Evolutionary conservation across 2,888 invertebrate species (phyloP).

Genomic region (Hydrotaea cyrtoneurina): DNA sequence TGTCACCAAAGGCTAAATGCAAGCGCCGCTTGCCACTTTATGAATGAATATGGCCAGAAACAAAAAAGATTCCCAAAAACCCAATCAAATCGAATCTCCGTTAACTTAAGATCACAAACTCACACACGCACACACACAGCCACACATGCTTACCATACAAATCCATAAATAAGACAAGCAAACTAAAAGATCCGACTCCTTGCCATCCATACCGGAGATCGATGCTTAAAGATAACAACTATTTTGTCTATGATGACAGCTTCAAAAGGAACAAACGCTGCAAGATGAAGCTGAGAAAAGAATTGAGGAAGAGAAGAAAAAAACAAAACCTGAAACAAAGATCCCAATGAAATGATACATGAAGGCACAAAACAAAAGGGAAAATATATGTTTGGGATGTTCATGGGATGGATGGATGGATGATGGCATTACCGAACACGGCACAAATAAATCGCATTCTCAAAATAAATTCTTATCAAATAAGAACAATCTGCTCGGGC

Average conservation of each 20-base stretch:
- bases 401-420: neutral
- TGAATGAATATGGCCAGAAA: slow-evolving; percentile 51
- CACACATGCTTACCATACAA: no score
- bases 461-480: slow-evolving; percentile 59
- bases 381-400: neutral
- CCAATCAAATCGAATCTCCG: neutral
- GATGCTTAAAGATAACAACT: slow-evolving; percentile 65
- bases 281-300: neutral
- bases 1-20: slow-evolving; percentile 42
- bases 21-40: slow-evolving; percentile 61
- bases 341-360: slow-evolving; percentile 56
- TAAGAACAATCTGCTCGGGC: slow-evolving; percentile 54
- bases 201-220: slow-evolving; percentile 54
- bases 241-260: slow-evolving; percentile 68
- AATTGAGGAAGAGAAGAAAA: neutral
- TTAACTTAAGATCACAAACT: slow-evolving; percentile 7
- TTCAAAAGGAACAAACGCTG: slow-evolving; percentile 33
- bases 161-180: neutral
- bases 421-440: slow-evolving; percentile 12
- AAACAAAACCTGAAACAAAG: slow-evolving; percentile 39
- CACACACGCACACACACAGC: neutral
- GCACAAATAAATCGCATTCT: slow-evolving; percentile 59
- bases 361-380: neutral
- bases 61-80: neutral
- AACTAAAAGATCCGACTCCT: neutral